Percentiles rank a stretch among this genome's conserved stretches.
phyloP scores from a whole-genome alignment of 2,888 invertebrate species.

The Hoplodrina blanda region DNA sequence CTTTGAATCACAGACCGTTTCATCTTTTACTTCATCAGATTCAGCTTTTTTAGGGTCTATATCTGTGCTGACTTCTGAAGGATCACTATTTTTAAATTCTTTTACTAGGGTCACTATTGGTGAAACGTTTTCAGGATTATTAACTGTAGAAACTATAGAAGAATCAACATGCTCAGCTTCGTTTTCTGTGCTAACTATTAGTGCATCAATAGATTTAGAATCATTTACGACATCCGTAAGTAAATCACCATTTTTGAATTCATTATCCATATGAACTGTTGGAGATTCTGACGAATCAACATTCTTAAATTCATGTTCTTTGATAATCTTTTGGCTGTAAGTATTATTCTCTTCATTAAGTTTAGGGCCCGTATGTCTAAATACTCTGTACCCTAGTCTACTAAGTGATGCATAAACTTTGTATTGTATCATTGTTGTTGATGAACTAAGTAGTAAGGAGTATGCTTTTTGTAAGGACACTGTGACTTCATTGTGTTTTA shows the following conservation, averaged over 20 bases:
- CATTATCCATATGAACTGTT: background rate
- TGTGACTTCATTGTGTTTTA: conserved; percentile 89
- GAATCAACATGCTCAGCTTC: conserved; percentile 4
- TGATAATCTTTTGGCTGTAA: background rate
- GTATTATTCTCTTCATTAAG: background rate
- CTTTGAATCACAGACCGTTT: conserved; percentile 6
- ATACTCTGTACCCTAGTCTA: conserved; percentile 90
- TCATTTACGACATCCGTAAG: background rate
- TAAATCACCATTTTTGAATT: background rate
- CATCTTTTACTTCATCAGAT: background rate
- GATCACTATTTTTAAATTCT: background rate
- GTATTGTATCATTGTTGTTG: conserved; percentile 86
- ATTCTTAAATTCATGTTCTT: conserved; percentile 1
- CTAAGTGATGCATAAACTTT: conserved; percentile 91
- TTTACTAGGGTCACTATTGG: background rate
- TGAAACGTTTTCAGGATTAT: conserved; percentile 1
- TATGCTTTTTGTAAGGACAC: conserved; percentile 93
- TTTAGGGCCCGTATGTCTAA: conserved; percentile 77
- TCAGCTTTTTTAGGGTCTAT: background rate
- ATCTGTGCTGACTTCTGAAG: background rate
- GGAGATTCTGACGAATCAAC: background rate
- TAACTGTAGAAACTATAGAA: background rate
- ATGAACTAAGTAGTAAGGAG: conserved; percentile 83
- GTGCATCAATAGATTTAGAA: background rate
- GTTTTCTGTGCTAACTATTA: background rate